Evolutionary conservation across 2,113 vertebrate genomes (phyloP).

Genomic region (Bufo bufo): DNA sequence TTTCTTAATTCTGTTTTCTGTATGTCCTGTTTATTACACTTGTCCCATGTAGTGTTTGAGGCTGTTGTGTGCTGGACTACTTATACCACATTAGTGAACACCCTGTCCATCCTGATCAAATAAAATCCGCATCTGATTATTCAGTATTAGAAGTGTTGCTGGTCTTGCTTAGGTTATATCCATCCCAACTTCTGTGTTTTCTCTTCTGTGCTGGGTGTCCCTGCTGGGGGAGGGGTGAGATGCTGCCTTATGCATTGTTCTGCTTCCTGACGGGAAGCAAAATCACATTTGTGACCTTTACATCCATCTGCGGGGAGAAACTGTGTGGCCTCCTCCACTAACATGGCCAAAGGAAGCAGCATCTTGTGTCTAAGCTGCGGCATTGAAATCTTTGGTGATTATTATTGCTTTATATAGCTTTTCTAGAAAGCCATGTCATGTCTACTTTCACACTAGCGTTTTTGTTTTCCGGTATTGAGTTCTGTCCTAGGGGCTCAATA

Average conservation of each 20-base stretch:
- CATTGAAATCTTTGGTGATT: background rate
- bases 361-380: background rate
- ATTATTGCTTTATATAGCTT: background rate
- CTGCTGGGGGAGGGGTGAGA: slow-evolving; percentile 9
- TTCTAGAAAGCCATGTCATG: background rate
- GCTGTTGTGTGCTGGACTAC: no score
- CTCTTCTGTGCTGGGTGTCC: slow-evolving; percentile 24
- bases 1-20: no score
- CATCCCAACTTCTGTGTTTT: background rate
- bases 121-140: background rate
- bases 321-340: slow-evolving; percentile 11
- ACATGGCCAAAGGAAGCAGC: background rate
- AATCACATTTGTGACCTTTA: slow-evolving; percentile 53
- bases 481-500: no score
- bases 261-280: slow-evolving; percentile 55
- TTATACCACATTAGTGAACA: background rate
- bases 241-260: slow-evolving; percentile 51
- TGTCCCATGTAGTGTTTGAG: no score
- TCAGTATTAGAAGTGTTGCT: background rate
- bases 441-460: no score
- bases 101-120: background rate
- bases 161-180: background rate
- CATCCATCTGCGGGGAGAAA: slow-evolving; percentile 27
- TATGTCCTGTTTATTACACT: no score
- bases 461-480: no score